These are phyloP conservation scores for Dicyrtoma fusca DNA, from an alignment of 2,888 invertebrate species.

Conservation along the genomic window DNA sequence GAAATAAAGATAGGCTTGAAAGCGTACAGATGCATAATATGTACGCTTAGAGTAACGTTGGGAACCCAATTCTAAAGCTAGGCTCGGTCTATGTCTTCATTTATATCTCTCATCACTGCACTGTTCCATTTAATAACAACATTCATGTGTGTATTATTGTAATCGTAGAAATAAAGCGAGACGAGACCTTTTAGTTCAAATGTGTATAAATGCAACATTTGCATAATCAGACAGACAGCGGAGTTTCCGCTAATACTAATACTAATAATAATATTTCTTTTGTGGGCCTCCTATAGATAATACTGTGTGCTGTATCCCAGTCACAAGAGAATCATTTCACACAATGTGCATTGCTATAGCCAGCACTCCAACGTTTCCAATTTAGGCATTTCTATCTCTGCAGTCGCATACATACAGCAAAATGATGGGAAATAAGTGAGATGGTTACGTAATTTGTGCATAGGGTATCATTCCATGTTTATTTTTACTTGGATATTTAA, in stretches of 20 bases:
- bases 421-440: too few relatives aligned
- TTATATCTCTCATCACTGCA: too few relatives aligned
- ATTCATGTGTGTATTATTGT: conserved; percentile 4
- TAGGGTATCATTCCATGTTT: background rate
- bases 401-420: too few relatives aligned
- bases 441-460: background rate
- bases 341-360: too few relatives aligned
- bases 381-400: background rate
- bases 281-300: background rate
- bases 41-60: background rate
- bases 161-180: background rate
- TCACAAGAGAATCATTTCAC: too few relatives aligned
- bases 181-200: conserved; percentile 27
- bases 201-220: background rate
- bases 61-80: background rate
- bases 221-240: background rate
- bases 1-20: background rate
- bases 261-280: background rate
- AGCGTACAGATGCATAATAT: background rate
- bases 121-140: conserved; percentile 14
- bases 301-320: too few relatives aligned
- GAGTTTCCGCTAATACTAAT: background rate
- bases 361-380: too few relatives aligned
- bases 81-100: background rate
- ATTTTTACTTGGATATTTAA: too few relatives aligned